phyloP scores from a whole-genome alignment of 2,797 vertebrate genomes.

The Sebastiscus albofasciatus region DNA sequence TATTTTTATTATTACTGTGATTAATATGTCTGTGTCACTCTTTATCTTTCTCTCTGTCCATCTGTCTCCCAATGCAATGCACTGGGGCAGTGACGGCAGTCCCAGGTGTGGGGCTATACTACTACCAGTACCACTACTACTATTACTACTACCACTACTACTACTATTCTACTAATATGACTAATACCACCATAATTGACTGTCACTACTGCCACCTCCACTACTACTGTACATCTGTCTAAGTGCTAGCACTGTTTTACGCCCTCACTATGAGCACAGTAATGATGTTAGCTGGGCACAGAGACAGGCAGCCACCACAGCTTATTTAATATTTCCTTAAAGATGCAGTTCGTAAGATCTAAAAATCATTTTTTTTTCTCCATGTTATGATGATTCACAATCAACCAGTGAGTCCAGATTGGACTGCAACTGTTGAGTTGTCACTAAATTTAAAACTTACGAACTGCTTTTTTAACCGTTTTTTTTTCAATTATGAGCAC shows the following conservation, averaged over 20 bases:
- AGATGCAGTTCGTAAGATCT: conserved; percentile 70
- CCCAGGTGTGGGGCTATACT: conserved; percentile 79
- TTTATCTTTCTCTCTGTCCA: conserved; percentile 64
- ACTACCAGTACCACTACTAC: conserved; percentile 36
- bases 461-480: conserved; percentile 69
- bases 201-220: conserved; percentile 58
- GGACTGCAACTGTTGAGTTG: background rate
- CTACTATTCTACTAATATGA: conserved; percentile 72
- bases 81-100: conserved; percentile 79
- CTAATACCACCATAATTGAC: conserved; percentile 71
- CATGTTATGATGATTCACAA: background rate
- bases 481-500: conserved; percentile 37
- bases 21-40: conserved; percentile 56
- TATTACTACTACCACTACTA: conserved; percentile 9
- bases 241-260: conserved; percentile 29
- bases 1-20: conserved; percentile 22
- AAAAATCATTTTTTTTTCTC: background rate
- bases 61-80: conserved; percentile 75
- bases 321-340: conserved; percentile 42
- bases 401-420: background rate
- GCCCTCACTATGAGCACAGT: conserved; percentile 44
- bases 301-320: conserved; percentile 18
- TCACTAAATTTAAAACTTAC: conserved; percentile 30
- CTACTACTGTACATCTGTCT: conserved; percentile 47
- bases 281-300: conserved; percentile 18